Conservation (phyloP, 2,113 vertebrate species). For the Caranx melampygus region DNA sequence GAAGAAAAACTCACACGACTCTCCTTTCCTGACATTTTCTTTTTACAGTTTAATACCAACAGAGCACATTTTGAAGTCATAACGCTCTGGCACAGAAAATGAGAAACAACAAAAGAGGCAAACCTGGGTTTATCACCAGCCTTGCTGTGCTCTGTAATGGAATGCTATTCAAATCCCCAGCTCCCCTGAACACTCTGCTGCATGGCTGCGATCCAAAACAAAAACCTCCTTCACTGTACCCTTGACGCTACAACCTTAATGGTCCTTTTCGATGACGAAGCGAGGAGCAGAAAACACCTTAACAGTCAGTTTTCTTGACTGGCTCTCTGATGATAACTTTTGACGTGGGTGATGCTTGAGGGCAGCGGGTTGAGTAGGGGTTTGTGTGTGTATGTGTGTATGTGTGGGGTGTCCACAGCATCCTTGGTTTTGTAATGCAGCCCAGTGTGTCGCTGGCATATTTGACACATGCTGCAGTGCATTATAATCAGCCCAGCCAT, state of each 20-base stretch:
- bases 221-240: conserved; percentile 70
- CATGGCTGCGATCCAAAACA: conserved; percentile 67
- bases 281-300: conserved; percentile 54
- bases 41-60: conserved; percentile 36
- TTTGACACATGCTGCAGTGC: conserved; percentile 58
- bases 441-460: conserved; percentile 36
- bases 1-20: background rate
- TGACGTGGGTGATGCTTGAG: conserved; percentile 50
- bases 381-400: background rate
- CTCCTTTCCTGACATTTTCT: conserved; percentile 2
- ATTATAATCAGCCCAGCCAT: conserved; percentile 54
- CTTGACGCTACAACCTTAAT: conserved; percentile 62
- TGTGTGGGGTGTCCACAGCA: background rate
- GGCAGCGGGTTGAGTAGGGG: conserved; percentile 42
- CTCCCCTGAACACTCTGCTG: conserved; percentile 55
- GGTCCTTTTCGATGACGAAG: conserved; percentile 54
- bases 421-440: conserved; percentile 34
- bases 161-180: conserved; percentile 65
- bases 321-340: conserved; percentile 42
- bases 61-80: conserved; percentile 54
- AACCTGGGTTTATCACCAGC: conserved; percentile 57
- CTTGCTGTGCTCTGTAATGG: conserved; percentile 61
- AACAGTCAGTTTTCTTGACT: conserved; percentile 52
- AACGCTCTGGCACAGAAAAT: conserved; percentile 49
- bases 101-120: conserved; percentile 49